Conservation (phyloP, 2,797 vertebrate genomes). For the Gouania willdenowi region DNA sequence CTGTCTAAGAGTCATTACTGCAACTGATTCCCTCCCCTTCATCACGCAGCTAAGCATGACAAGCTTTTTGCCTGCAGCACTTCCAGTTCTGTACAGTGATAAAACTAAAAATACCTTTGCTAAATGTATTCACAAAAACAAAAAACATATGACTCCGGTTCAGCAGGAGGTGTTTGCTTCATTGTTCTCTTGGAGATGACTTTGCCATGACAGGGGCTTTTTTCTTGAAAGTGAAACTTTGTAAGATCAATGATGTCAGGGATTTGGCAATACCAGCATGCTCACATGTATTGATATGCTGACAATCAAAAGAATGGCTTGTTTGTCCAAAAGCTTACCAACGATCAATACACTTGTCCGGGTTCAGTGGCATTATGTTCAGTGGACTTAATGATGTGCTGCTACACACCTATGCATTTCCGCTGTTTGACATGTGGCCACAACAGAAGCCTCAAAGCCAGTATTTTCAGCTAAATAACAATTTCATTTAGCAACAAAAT, state of each 20-base stretch:
- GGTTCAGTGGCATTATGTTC: slow-evolving; percentile 46
- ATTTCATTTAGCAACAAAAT: no score
- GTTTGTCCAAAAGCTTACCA: slow-evolving; percentile 67
- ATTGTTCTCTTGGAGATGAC: slow-evolving; percentile 7
- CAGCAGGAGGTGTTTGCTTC: not conserved
- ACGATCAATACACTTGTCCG: slow-evolving; percentile 56
- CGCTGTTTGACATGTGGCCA: not conserved
- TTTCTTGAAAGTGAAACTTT: slow-evolving; percentile 39
- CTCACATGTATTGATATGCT: slow-evolving; percentile 61
- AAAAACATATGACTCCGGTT: not conserved
- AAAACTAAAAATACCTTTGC: not conserved
- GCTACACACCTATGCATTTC: slow-evolving; percentile 1
- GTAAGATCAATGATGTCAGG: slow-evolving; percentile 35
- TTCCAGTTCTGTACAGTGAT: slow-evolving; percentile 9
- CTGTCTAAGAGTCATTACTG: slow-evolving; percentile 7
- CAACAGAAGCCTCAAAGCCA: no score
- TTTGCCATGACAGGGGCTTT: slow-evolving; percentile 30
- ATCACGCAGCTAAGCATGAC: slow-evolving; percentile 5
- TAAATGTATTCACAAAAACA: not conserved
- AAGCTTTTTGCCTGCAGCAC: slow-evolving; percentile 3
- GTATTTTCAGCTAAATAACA: no score
- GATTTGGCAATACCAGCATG: slow-evolving; percentile 38
- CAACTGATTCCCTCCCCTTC: slow-evolving; percentile 10
- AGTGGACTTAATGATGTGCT: slow-evolving; percentile 30
- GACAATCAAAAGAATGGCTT: slow-evolving; percentile 54